Conservation (phyloP, 1,140 invertebrate species). For the Ips nitidus region DNA sequence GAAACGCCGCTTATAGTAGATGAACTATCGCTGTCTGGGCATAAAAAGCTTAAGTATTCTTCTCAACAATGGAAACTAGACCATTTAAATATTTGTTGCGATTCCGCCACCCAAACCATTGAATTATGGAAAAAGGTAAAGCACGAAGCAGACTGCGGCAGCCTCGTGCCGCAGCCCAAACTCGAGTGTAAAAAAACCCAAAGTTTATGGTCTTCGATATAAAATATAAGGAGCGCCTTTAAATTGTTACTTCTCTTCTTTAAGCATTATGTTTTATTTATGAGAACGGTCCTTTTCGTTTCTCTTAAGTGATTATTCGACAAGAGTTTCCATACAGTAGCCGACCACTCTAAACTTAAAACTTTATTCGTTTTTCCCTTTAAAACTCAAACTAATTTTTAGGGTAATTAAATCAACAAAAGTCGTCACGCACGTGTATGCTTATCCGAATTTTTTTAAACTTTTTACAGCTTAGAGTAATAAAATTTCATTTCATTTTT, state of each 20-base stretch:
- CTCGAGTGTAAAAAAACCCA: conserved; percentile 13
- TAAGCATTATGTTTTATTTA: conserved; percentile 20
- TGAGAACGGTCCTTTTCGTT: conserved; percentile 9
- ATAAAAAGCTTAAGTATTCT: conserved; percentile 16
- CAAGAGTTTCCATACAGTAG: no score
- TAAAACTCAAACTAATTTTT: not conserved
- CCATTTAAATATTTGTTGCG: conserved; percentile 32
- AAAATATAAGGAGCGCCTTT: conserved; percentile 19
- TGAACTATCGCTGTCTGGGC: conserved; percentile 10
- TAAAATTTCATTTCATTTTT: conserved; percentile 13
- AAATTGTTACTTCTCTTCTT: conserved; percentile 14
- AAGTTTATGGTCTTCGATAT: conserved; percentile 24
- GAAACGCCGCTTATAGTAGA: not conserved
- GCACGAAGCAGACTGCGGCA: conserved; percentile 21
- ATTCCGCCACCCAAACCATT: conserved; percentile 25
- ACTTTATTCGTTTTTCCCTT: no score
- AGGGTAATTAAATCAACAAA: not conserved
- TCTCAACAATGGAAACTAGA: conserved; percentile 29
- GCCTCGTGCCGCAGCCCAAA: conserved; percentile 17
- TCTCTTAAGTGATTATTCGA: not conserved
- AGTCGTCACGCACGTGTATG: not conserved
- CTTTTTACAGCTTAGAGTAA: conserved; percentile 6
- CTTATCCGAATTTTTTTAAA: conserved; percentile 15
- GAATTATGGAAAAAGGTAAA: conserved; percentile 30
- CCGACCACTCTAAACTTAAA: no score